phyloP scores from a whole-genome alignment of 2,888 invertebrate species.

The Phalera bucephala region DNA sequence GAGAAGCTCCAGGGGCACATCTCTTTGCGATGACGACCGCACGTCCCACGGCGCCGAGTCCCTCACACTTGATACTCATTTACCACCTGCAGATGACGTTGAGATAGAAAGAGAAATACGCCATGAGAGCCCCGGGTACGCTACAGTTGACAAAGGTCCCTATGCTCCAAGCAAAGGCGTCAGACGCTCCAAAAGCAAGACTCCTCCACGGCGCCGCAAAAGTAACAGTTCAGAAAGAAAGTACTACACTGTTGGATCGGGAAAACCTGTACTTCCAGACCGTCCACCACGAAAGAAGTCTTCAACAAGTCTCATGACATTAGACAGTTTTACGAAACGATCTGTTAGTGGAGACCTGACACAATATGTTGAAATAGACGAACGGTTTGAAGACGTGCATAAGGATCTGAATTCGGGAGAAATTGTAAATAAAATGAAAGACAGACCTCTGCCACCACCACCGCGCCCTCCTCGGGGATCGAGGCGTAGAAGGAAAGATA shows the following conservation, averaged over 20 bases:
- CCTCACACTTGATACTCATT: slow-evolving; percentile 77
- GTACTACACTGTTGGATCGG: slow-evolving; percentile 86
- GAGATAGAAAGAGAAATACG: slow-evolving; percentile 66
- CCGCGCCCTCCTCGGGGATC: slow-evolving; percentile 90
- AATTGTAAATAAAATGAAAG: slow-evolving; percentile 91
- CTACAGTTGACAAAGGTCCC: slow-evolving; percentile 88
- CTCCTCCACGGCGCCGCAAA: slow-evolving; percentile 74
- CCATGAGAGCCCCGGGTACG: slow-evolving; percentile 86
- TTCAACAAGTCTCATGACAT: slow-evolving; percentile 76
- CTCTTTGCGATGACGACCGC: slow-evolving; percentile 86
- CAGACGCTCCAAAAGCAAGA: slow-evolving; percentile 80
- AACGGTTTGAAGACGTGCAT: slow-evolving; percentile 81
- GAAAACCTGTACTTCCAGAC: slow-evolving; percentile 78
- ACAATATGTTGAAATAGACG: slow-evolving; percentile 85
- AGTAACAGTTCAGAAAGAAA: slow-evolving; percentile 81
- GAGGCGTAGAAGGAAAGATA: slow-evolving; percentile 59
- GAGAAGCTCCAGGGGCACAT: slow-evolving; percentile 77
- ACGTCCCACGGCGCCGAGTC: slow-evolving; percentile 89
- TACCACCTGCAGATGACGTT: slow-evolving; percentile 49
- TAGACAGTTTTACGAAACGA: slow-evolving; percentile 76
- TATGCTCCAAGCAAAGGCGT: slow-evolving; percentile 84
- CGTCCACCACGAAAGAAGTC: slow-evolving; percentile 85
- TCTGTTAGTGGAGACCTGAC: slow-evolving; percentile 70
- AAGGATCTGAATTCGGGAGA: slow-evolving; percentile 89
- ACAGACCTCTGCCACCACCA: slow-evolving; percentile 92